Conservation (phyloP, 2,888 invertebrate species). For the Nomada goodeniana region DNA sequence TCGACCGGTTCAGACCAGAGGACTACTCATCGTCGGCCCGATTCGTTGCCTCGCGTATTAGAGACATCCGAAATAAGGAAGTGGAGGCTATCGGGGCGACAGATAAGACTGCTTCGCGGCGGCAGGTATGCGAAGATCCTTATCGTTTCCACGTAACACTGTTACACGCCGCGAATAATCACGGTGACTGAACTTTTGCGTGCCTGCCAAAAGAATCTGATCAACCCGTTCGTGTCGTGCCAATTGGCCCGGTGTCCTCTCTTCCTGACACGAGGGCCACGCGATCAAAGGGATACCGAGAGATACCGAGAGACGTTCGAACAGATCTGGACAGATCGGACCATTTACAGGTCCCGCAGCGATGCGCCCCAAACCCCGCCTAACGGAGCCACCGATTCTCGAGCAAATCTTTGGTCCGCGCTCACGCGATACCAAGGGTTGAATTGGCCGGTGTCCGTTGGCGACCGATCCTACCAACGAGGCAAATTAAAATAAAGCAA, state of each 20-base stretch:
- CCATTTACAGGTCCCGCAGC: background rate
- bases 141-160: slow-evolving; percentile 62
- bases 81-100: slow-evolving; percentile 5
- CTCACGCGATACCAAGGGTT: too few species aligned
- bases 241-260: background rate
- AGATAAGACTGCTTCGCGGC: slow-evolving; percentile 52
- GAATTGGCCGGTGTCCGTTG: background rate
- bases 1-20: too few species aligned
- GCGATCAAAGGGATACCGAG: background rate
- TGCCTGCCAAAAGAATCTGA: slow-evolving; percentile 50
- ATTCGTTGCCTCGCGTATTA: background rate
- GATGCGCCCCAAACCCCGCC: too few species aligned
- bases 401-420: too few species aligned
- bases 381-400: too few species aligned
- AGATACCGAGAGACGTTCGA: background rate
- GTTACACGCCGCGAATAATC: slow-evolving; percentile 55
- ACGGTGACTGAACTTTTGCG: slow-evolving; percentile 62
- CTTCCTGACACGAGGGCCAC: background rate
- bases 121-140: slow-evolving; percentile 58
- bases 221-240: background rate
- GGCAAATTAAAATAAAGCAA: background rate
- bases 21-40: background rate
- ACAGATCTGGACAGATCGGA: too few species aligned
- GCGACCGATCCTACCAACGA: background rate
- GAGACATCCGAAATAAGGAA: background rate